Base-by-base conservation (phyloP, 2,113 vertebrate genomes). In the Gobio gobio region DNA sequence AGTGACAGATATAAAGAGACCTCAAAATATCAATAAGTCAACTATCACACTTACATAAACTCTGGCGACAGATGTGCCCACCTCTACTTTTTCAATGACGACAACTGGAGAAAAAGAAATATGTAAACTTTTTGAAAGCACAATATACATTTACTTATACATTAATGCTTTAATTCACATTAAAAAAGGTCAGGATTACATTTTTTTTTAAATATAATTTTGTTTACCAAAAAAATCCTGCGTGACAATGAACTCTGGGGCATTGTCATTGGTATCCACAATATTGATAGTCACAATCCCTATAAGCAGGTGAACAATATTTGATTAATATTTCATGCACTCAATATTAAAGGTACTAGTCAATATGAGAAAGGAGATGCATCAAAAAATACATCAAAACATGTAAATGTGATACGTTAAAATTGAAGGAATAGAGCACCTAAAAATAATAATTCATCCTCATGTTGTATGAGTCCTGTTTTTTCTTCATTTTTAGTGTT, bases 231-330 rank as follows among this genome's bases (percentile, higher is more conserved):
- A 97, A 8, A 95, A 93, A 24, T 92, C 83, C 0, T 89, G 54
- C 18, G 91, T 49, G 3, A 49, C 56, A 73, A 93, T 82, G 80
- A 99, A 98, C 63, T 94, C 40, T 0, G 98, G 98, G 0, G 45
- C 0, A 0, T 99, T 97, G 94, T 99, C 98, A 16, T 99, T 99
- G 80, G 94, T 89, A 63, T 99, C 98, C 10, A 43, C 26, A 4
- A 99, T 97, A 78, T 91, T 66, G 86, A 99, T 96, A 51, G 73
- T 90, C 87, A 98, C 92, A 75, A 24, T 0, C 51, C 90, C 95
- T 96, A 88, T 24, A 87, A 90, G 12, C 47, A 83, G 68, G 9
- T 4, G 2, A 24, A 56, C 36, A 3, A 82, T 12, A 36, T 63
- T 26, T 83, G 2, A 10, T 68, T 47, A 76, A 12, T 26, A 86